Base-by-base conservation (phyloP, 1,140 invertebrate species). In the Drosophila kikkawai region DNA sequence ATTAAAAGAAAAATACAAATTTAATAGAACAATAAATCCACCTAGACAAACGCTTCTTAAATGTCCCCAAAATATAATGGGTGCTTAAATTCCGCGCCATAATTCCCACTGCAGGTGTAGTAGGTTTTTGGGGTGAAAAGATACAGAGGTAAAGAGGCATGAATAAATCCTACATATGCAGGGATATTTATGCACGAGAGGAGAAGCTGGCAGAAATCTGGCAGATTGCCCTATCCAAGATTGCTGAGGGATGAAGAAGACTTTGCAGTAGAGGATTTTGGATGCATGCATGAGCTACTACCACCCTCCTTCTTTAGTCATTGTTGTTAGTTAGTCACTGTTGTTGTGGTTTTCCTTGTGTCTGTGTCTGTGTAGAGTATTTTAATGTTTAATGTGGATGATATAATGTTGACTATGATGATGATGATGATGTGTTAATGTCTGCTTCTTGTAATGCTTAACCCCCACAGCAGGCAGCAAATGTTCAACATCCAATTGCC, bases 401-500 rank as follows among this genome's bases (percentile, higher is more conserved):
- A 29, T 32, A 67, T 7, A 19, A 50, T 50, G 47, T 9, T 9
- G 8, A 29, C 29, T 3, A 19, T 63, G 29, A 32, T 64, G 50
- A 51, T 29, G 36, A 44, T 53, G 60, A 39, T 22, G 26, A 42
- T 47, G 58, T 22, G 12, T 15, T 74, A 74, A 74, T 75, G 48
- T 74, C 9, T 39, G 29, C 26, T 6, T 37, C 37, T 61, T 73
- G 39, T 45, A 55, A 70, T 71, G 67, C 55, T 73, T 74, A 73
- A 74, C 69, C 26, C 26, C 86, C 70, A 73, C 94, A 95, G 94
- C 86, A 96, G 96, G 92, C 96, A 96, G 64, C 96, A 97, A 82
- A 95, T 96, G 90, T 96, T 96, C 91, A 95, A 95, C 47, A 93
- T 96, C 51, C 93, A 95, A 36, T 93, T 97, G 73, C 95, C 96